Evolutionary conservation across 2,797 vertebrate species (phyloP), one percentile per base, ranked within the genome.

Genomic region (Adrianichthys oophorus): DNA sequence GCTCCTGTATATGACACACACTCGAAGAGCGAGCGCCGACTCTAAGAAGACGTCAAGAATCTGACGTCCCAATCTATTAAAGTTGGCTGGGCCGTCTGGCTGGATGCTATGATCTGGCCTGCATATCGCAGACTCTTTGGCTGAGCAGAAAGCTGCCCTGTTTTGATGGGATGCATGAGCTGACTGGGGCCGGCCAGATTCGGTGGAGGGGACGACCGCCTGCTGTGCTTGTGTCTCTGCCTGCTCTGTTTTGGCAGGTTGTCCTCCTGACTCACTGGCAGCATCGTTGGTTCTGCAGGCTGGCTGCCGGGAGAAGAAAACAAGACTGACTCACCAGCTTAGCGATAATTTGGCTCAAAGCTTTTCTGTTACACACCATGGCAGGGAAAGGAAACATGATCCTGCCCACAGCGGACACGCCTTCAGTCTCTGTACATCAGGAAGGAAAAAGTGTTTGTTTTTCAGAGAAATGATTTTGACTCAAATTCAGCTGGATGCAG

Each of bases 291-390:
- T 76, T 70, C 26, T 52, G 48, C 68, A 56, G 78, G 72, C 70
- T 56, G 46, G 69, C 40, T 69, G 61, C 75, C 73, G 83, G 75
- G 71, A 65, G 19, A 29, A 52, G 44, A 59, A 72, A 56, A 47
- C 58, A 59, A 37, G 57, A 49, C 57, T 75, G 73, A 80, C 75
- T 79, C 79, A 74, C 52, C 45, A 41, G 74, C 72, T 78, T 65
- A 69, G 68, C 7, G 65, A 58, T 58, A 49, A 52, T 59, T 76
- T 79, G 72, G 74, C 62, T 19, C 29, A 32, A 24, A 17, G 42
- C 41, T 64, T 62, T 64, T 66, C 16, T 55, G 74, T 77, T 70
- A 73, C 74, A 62, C 42, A 43, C 58, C 59, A 54, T 70, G 62
- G 55, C 8, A 48, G 65, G 68, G 70, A 74, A 59, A 51, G 60